Base-by-base conservation (phyloP, 2,888 invertebrate species). In the Ceramica pisi region DNA sequence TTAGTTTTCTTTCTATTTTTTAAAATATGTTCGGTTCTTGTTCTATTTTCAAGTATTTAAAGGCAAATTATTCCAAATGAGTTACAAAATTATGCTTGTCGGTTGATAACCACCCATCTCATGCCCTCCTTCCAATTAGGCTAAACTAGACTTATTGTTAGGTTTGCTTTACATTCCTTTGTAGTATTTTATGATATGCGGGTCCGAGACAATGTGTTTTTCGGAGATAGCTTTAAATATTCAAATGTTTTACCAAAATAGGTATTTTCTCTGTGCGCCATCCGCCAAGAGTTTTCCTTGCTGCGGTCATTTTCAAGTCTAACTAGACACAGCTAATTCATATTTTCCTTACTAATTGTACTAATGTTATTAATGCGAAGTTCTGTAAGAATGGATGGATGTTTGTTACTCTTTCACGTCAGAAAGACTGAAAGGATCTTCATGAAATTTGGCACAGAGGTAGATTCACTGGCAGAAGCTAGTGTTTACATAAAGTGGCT, bases 141-240 rank as follows among this genome's bases (percentile, higher is more conserved):
- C 12, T 23, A 71, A 23, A 23, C 63, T 31, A 62, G 48, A 63
- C 62, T 72, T 41, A 63, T 72, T 71, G 41, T 71, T 72, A 50
- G 5, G 41, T 23, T 50, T n/a, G 5, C n/a, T 41, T 72, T 35
- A 35, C 26, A 50, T 23, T 23, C 72, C 72, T 63, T 71, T 71
- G 63, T 71, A 50, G 12, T 16, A n/a, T 23, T 63, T 50, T 7
- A 56, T 56, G 9, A 19, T 19, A 16, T 55, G 31, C 31, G n/a
- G 31, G 16, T 23, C 31, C 16, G 16, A 41, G 48, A 55, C 46
- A 61, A 38, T 26, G 9, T 21, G 61, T 44, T 55, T 61, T 38
- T 10, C 9, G 19, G 14, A 59, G 38, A 19, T 41, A 46, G n/a
- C n/a, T 66, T 41, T 48, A n/a, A 64, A 44, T 60, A 61, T 74